phyloP scores from a whole-genome alignment of 2,113 vertebrate species.

The Tichodroma muraria region DNA sequence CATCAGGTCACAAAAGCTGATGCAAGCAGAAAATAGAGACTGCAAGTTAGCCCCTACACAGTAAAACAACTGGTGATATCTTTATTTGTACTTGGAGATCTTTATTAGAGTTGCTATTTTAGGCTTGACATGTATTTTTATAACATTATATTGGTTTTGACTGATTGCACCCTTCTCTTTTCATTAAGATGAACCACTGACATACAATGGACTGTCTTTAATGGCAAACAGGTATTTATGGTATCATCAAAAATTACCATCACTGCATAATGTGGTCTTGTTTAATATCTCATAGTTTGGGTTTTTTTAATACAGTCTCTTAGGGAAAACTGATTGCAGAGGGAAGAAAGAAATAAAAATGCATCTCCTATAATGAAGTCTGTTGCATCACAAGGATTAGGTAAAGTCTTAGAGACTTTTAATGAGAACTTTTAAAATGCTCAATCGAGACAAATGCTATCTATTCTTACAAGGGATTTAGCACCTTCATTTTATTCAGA shows the following conservation, averaged over 20 bases:
- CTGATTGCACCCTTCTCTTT: background rate
- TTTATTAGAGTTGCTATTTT: background rate
- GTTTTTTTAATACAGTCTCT: background rate
- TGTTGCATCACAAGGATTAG: background rate
- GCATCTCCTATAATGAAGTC: background rate
- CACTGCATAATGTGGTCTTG: background rate
- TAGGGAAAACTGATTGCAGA: background rate
- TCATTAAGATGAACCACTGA: background rate
- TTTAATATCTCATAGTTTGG: background rate
- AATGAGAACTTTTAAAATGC: background rate
- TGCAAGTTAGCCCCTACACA: background rate
- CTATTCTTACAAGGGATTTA: background rate
- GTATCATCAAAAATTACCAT: background rate
- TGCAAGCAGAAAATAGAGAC: conserved; percentile 13
- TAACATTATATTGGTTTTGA: background rate
- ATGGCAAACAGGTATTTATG: background rate
- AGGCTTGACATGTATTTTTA: background rate
- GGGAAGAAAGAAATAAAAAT: background rate
- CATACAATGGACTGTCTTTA: background rate
- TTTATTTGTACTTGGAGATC: background rate
- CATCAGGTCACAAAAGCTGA: conserved; percentile 33
- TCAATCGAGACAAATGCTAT: background rate
- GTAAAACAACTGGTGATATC: background rate
- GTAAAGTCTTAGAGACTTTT: background rate
- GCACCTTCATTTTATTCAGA: background rate